Evolutionary conservation across 2,888 invertebrate species (phyloP).

Genomic region (Andrena bucephala): DNA sequence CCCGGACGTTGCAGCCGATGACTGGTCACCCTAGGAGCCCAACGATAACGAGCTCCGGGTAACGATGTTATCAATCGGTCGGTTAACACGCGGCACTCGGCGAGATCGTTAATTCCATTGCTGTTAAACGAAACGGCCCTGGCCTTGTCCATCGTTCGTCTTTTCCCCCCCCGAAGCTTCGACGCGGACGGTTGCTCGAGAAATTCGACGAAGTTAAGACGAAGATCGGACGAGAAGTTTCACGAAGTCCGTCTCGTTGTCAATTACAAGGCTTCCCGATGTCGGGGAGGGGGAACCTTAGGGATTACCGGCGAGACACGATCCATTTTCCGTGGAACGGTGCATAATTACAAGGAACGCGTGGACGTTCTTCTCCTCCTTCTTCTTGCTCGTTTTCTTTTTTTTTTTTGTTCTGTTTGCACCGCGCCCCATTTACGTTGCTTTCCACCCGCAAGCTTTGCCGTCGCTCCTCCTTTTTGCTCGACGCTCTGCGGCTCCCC

Average conservation of each 20-base stretch:
- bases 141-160: neutral
- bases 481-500: constrained; percentile 20
- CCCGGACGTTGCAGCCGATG: constrained; percentile 5
- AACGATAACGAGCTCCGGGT: constrained; percentile 27
- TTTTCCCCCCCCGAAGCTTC: too few species aligned
- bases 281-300: neutral
- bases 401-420: neutral
- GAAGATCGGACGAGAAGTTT: neutral
- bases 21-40: constrained; percentile 1
- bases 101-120: neutral
- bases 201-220: constrained; percentile 2
- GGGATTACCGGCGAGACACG: neutral
- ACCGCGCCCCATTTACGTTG: constrained; percentile 42
- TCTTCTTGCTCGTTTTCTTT: neutral
- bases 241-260: neutral
- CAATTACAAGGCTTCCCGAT: constrained; percentile 3
- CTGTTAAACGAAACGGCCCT: neutral
- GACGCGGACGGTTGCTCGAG: neutral
- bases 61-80: constrained; percentile 24
- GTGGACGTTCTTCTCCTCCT: neutral
- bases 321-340: constrained; percentile 13
- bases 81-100: constrained; percentile 13
- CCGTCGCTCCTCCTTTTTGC: constrained; percentile 28
- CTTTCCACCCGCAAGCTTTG: constrained; percentile 26
- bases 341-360: constrained; percentile 42